Base-by-base conservation (phyloP, 1,140 invertebrate genomes). In the Caenorhabditis latens region DNA sequence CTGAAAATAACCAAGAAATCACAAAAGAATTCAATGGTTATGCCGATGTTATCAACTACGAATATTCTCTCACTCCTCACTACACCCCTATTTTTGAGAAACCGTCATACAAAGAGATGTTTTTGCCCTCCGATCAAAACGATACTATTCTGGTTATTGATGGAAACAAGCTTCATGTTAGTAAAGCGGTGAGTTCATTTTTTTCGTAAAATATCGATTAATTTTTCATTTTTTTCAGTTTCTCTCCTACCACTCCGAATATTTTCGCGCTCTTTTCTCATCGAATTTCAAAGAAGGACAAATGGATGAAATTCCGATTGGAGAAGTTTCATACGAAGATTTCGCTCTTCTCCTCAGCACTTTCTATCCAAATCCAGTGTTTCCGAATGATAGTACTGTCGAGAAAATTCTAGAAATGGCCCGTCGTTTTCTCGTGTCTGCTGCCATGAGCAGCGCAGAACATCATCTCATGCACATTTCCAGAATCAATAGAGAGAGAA, bases 361-460 rank as follows among this genome's bases (percentile, higher is more conserved):
- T 32, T 32, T 65, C 7, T 40, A 32, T 7, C 24, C 61, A 19
- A 40, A 24, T 65, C 21, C 61, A 40, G 8, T 32, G 21, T 65
- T 65, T 40, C 61, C 61, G 32, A 65, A 65, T 65, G 61, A 40
- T 65, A 40, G 19, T 32, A 65, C 57, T n/a, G 57, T 58, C 57
- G 57, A 58, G 14, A 58, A 58, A 19, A 7, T 65, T 65, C 61
- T 65, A 21, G 61, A 65, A 32, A 32, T 65, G 61, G 61, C 21
- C 0, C 11, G 19, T 16, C 61, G 61, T 11, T 65, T 65, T 40
- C 4, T 24, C 0, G 4, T 40, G 9, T 19, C 61, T 11, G 24
- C 61, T 65, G 61, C 14, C 21, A 65, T 65, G 0, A 13, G 61
- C 1, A 24, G 6, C 24, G 61, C 32, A 0, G 61, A 65, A 19